Conservation (phyloP, 2,113 vertebrate genomes). For the Tamias sibiricus region DNA sequence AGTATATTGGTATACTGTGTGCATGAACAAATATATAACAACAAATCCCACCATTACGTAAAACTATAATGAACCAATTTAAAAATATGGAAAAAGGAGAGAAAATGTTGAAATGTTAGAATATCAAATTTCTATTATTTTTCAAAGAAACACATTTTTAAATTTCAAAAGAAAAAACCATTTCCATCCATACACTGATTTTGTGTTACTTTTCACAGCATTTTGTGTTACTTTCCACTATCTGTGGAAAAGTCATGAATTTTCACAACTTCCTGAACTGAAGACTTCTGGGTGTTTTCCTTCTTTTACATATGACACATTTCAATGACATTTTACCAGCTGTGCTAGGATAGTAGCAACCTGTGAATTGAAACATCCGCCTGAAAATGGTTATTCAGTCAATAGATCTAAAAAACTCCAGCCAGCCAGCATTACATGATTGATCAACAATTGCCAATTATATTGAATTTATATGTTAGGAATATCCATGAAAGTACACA, state of each 20-base stretch:
- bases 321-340: slow-evolving; percentile 35
- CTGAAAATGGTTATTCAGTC: slow-evolving; percentile 17
- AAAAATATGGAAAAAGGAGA: no score
- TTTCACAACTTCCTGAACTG: background rate
- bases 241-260: slow-evolving; percentile 38
- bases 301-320: slow-evolving; percentile 14
- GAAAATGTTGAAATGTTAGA: no score
- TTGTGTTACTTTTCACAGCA: background rate
- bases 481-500: background rate
- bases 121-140: no score
- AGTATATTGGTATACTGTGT: no score
- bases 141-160: no score
- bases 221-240: background rate
- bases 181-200: background rate
- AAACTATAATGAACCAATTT: no score
- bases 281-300: background rate
- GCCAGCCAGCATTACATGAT: background rate
- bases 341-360: background rate
- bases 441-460: background rate
- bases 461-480: background rate
- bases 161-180: background rate
- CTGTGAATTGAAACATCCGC: background rate
- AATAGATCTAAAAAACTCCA: background rate
- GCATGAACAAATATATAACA: no score
- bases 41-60: no score